Conservation (phyloP, 2,113 vertebrate genomes). For the Thymallus thymallus region DNA sequence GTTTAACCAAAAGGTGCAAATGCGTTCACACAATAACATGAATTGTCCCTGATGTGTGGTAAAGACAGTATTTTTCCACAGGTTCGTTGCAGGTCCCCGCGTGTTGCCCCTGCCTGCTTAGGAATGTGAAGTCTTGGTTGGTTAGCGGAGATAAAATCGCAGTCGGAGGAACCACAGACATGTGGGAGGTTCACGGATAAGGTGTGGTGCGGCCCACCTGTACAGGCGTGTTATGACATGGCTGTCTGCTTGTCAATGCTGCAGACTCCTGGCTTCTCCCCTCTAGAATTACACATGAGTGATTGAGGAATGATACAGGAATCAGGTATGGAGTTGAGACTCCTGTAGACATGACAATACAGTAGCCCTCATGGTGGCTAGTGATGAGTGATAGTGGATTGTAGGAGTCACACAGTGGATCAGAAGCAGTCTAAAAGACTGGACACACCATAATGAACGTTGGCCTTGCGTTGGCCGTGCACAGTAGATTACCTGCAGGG, state of each 20-base stretch:
- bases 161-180: neutral
- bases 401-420: no score
- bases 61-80: neutral
- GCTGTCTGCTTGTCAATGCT: neutral
- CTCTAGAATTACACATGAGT: neutral
- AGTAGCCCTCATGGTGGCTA: neutral
- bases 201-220: neutral
- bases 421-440: no score
- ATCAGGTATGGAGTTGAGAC: slow-evolving; percentile 3
- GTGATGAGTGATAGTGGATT: neutral
- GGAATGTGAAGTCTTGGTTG: slow-evolving; percentile 8
- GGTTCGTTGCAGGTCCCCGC: neutral
- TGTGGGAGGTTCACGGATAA: neutral
- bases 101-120: slow-evolving; percentile 11
- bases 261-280: neutral
- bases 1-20: neutral
- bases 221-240: slow-evolving; percentile 5
- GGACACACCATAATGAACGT: no score
- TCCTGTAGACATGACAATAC: neutral
- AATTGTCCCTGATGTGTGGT: neutral
- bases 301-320: neutral
- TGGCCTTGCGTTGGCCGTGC: no score
- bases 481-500: no score
- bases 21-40: neutral
- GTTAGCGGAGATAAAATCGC: neutral